Base-by-base conservation (phyloP, 37 sponge, comb jelly and placozoan genomes). In the Chondrosia reniformis region DNA sequence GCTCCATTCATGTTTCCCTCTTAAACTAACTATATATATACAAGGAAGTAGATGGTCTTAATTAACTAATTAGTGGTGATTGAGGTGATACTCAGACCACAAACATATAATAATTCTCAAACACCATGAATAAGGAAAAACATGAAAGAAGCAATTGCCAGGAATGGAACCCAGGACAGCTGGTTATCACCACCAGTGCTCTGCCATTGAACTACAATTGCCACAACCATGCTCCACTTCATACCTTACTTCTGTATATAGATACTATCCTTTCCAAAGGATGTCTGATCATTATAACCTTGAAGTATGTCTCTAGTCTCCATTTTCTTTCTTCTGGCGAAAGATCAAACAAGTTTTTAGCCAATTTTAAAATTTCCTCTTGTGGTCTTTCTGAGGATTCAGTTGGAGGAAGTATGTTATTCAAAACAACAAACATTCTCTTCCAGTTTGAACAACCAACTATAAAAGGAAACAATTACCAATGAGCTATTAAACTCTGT, bases 391-490 rank as follows among this genome's bases (percentile, higher is more conserved):
- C 80, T 12, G 82, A 15, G 24, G 83, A 78, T 17, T 83, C 36
- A 8, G 66, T 64, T 28, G 82, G 45, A 22, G 79, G 80, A 3
- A 88, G 80, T 19, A 61, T 52, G 37, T 46, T 75, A 37, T 83
- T 56, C 67, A 83, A 76, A 58, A 81, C 77, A 45, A 79, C 9
- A 77, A 88, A 76, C 58, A 88, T 32, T 28, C 83, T 75, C 80
- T 88, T 83, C 88, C 82, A 42, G 22, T 88, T 83, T 1, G 88
- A 81, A 46, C 88, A 82, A 27, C 88, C 88, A 76, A 81, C 63
- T 80, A 73, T 33, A 19, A 71, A 33, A 32, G 74, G 74, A 64
- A 12, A 33, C 25, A 64, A 12, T 31, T 64, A 64, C 36, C 4
- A 3, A 30, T 4, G 63, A 25, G 8, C 17, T 4, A 28, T 64